Conservation (phyloP, 2,888 invertebrate genomes). For the Cephus sareptanus region DNA sequence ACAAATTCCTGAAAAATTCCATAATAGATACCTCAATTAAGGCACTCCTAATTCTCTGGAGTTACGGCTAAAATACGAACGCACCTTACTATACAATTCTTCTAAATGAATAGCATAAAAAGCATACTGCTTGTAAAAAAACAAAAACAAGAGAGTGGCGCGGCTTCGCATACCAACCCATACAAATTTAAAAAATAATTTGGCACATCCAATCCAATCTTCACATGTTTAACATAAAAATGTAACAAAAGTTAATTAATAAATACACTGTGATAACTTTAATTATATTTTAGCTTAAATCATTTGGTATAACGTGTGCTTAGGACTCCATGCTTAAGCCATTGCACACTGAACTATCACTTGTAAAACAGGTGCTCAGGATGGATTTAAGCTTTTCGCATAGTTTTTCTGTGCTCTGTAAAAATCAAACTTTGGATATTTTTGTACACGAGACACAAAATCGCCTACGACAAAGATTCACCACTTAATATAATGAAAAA, state of each 20-base stretch:
- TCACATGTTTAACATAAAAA: conserved; percentile 27
- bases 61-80: not conserved
- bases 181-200: conserved; percentile 12
- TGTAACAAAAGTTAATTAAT: conserved; percentile 29
- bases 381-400: too few species aligned
- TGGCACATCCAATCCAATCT: conserved; percentile 19
- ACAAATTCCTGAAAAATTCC: conserved; percentile 4
- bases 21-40: not conserved
- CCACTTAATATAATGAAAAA: not conserved
- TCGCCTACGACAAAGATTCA: not conserved
- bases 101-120: not conserved
- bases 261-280: conserved; percentile 16
- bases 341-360: not conserved
- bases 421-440: too few species aligned
- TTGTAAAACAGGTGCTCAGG: not conserved
- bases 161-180: not conserved
- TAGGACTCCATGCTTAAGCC: not conserved
- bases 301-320: conserved; percentile 5
- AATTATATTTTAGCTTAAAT: conserved; percentile 1
- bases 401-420: too few species aligned
- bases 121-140: not conserved
- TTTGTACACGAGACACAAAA: too few species aligned
- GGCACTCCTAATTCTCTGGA: not conserved
- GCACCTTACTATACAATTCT: not conserved
- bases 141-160: not conserved